Conservation (phyloP, 2,888 invertebrate species). For the Hylaea fasciaria region DNA sequence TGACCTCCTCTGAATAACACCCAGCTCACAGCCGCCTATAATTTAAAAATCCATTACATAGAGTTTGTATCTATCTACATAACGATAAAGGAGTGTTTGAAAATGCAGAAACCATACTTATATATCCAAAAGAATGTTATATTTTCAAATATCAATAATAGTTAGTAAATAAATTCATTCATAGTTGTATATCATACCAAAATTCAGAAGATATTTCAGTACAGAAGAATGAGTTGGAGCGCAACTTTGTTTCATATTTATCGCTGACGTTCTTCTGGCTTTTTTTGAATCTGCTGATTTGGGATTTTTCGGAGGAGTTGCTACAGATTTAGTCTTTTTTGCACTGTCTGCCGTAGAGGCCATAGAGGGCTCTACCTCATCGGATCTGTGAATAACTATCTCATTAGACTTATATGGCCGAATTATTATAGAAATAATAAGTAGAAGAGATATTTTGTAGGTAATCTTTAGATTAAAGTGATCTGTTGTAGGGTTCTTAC, state of each 20-base stretch:
- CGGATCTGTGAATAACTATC: too few species aligned
- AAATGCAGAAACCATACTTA: too few species aligned
- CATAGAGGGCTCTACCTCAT: conserved; percentile 43
- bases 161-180: too few species aligned
- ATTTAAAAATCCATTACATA: not conserved
- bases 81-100: too few species aligned
- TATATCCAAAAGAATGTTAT: too few species aligned
- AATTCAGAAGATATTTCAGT: conserved; percentile 75
- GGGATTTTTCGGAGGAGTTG: conserved; percentile 55
- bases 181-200: conserved; percentile 60
- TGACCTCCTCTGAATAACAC: conserved; percentile 64
- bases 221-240: conserved; percentile 46
- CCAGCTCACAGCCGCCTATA: conserved; percentile 74
- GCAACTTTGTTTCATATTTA: conserved; percentile 60
- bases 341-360: conserved; percentile 62
- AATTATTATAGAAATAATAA: too few species aligned
- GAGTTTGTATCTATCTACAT: conserved; percentile 5
- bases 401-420: too few species aligned
- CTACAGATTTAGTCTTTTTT: conserved; percentile 63
- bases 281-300: conserved; percentile 52
- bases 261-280: conserved; percentile 55
- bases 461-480: too few species aligned
- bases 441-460: too few species aligned
- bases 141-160: too few species aligned
- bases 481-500: conserved; percentile 41